Percentiles rank a stretch among this genome's conserved stretches.
Conservation (phyloP, 1,140 invertebrate genomes). For the Leptinotarsa undecemlineata region DNA sequence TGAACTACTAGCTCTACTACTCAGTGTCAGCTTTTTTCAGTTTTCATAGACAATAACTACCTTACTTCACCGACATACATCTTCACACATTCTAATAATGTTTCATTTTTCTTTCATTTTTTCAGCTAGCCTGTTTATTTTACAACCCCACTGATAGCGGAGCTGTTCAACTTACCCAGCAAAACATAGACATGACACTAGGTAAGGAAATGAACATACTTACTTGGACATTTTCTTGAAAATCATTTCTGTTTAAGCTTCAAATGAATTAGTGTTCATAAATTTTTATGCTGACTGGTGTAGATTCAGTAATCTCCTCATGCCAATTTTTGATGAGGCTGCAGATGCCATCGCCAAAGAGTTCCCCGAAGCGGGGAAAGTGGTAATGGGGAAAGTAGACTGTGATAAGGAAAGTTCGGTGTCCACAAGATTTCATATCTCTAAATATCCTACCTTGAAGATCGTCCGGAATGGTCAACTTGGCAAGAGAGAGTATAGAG, state of each 20-base stretch:
- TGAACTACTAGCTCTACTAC: too few species aligned
- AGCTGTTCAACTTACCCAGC: slow-evolving; percentile 73
- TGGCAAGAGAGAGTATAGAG: slow-evolving; percentile 94
- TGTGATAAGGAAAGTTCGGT: slow-evolving; percentile 88
- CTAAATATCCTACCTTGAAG: slow-evolving; percentile 98
- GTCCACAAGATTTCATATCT: slow-evolving; percentile 90
- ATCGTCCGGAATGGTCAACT: slow-evolving; percentile 92
- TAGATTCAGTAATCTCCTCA: slow-evolving; percentile 91
- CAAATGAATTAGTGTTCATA: slow-evolving; percentile 94
- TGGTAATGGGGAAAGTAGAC: slow-evolving; percentile 96
- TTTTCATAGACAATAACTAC: too few species aligned
- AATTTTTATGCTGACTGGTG: slow-evolving; percentile 99
- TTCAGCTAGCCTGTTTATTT: slow-evolving; percentile 67
- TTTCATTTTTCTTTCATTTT: slow-evolving; percentile 39
- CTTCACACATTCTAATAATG: neutral
- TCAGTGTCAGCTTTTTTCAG: too few species aligned
- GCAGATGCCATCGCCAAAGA: slow-evolving; percentile 81
- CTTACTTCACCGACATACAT: too few species aligned
- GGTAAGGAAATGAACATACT: slow-evolving; percentile 58
- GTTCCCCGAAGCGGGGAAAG: slow-evolving; percentile 80
- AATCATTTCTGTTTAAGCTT: slow-evolving; percentile 67
- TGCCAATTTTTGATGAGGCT: slow-evolving; percentile 96
- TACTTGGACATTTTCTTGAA: neutral
- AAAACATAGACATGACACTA: slow-evolving; percentile 81
- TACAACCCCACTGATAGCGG: slow-evolving; percentile 73